These are phyloP conservation scores for Talpa occidentalis DNA, from an alignment of 2,113 vertebrate genomes.

Conservation along the genomic window DNA sequence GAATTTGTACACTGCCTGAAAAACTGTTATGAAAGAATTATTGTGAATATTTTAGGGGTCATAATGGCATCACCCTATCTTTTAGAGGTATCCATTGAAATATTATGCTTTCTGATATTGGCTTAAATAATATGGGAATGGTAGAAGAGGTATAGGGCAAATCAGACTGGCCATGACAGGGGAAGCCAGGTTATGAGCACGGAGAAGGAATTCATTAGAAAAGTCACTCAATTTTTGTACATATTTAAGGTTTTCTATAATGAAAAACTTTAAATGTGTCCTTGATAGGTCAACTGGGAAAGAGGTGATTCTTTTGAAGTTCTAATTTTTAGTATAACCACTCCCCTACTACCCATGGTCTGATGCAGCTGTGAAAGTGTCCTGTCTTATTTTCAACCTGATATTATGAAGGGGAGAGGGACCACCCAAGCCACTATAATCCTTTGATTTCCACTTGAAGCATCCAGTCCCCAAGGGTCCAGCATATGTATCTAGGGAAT, in stretches of 20 bases:
- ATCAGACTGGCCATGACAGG: background rate
- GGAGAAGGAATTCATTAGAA: background rate
- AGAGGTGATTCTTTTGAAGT: background rate
- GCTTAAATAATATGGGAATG: background rate
- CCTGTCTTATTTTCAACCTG: background rate
- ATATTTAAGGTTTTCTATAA: background rate
- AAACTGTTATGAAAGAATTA: background rate
- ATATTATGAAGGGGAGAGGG: background rate
- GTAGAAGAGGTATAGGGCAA: background rate
- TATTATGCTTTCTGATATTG: background rate
- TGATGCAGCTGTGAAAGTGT: background rate
- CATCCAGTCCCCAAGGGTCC: too few species aligned
- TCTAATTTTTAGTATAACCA: background rate
- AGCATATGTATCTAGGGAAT: background rate
- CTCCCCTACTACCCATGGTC: background rate
- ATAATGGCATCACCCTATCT: background rate
- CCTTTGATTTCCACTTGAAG: background rate
- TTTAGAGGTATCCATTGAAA: background rate
- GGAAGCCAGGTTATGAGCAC: background rate
- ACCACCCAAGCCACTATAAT: background rate
- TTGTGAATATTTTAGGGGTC: background rate
- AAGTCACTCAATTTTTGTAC: background rate
- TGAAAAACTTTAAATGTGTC: background rate
- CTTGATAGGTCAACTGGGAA: background rate
- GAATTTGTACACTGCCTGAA: background rate